A percentile compares a stretch with the other conserved stretches of the same genome.
These are phyloP conservation scores for Linnaemya tessellans DNA, from an alignment of 2,888 invertebrate genomes.

Conservation along the genomic window DNA sequence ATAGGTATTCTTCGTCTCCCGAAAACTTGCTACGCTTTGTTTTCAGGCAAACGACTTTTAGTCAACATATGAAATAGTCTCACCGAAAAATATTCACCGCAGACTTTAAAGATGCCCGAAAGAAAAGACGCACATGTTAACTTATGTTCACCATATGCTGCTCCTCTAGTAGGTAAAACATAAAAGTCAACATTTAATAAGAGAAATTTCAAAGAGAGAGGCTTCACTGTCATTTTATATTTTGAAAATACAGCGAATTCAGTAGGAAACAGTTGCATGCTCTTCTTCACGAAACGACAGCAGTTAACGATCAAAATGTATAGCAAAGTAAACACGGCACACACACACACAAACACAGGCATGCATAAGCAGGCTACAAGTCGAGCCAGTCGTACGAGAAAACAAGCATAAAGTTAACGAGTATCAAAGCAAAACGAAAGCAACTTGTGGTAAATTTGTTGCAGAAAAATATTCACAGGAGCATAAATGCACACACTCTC, in stretches of 20 bases:
- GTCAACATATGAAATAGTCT: not conserved
- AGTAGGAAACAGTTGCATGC: not conserved
- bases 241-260: conserved; percentile 28
- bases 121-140: not conserved
- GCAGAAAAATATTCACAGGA: conserved; percentile 38
- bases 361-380: not conserved
- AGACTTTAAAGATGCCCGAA: not conserved
- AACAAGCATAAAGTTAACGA: conserved; percentile 33
- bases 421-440: conserved; percentile 41
- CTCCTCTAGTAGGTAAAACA: not conserved
- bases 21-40: not conserved
- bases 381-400: not conserved
- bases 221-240: not conserved
- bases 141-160: conserved; percentile 7
- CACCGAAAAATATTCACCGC: not conserved
- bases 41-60: not conserved
- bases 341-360: not conserved
- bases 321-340: not conserved
- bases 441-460: conserved; percentile 54
- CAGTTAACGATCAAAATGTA: conserved; percentile 38
- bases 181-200: not conserved
- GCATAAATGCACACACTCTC: conserved; percentile 28
- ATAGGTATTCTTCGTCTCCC: not conserved
- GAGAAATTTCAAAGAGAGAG: conserved; percentile 20
- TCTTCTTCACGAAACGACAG: not conserved